Evolutionary conservation across 2,888 invertebrate species (phyloP), one percentile per base, ranked within the genome.

Genomic region (Syritta pipiens): DNA sequence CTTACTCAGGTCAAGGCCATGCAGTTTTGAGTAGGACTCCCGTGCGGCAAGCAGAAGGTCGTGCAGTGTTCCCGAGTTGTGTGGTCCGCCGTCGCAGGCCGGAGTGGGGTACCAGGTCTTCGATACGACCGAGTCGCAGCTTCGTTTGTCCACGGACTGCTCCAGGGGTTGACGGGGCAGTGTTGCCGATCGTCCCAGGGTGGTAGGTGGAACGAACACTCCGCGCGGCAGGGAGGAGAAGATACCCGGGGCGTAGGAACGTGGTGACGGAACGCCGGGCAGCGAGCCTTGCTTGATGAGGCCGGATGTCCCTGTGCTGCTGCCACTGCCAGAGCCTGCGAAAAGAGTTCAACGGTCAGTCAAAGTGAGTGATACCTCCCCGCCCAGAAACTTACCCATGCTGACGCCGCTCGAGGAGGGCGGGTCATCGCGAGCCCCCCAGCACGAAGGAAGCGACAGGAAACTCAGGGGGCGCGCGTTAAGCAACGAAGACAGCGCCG

Each of bases 1-100:
- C 84, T 91, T 91, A 82, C 90, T 90, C 79, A 91, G 89, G 86
- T 91, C 91, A 76, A 91, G 85, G 72, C 90, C 90, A 83, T 90
- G 88, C 69, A 91, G 86, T 83, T 90, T 90, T 82, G 90, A 90
- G 76, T 87, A 88, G 4, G 90, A 89, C 62, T 90, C 89, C 44
- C 91, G 88, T 81, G 86, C 87, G 26, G 87, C 89, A 26, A 88
- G 85, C 6, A 86, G 75, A 6, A 86, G 82, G 53, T 86, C 86
- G 71, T 86, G 86, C 4, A 85, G 79, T 9, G 85, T 85, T 32
- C 86, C 85, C 19, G 85, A 86, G 83, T 84, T 86, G 53, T 86
- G 86, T 7, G 85, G 85, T 9, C 85, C 84, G 26, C 90, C 90
- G 76, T 90, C 90, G 82, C 91, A 91, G 7, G 90, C 89, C 1